These are phyloP conservation scores for Ataeniobius toweri DNA, from an alignment of 2,797 vertebrate genomes.

Conservation along the genomic window DNA sequence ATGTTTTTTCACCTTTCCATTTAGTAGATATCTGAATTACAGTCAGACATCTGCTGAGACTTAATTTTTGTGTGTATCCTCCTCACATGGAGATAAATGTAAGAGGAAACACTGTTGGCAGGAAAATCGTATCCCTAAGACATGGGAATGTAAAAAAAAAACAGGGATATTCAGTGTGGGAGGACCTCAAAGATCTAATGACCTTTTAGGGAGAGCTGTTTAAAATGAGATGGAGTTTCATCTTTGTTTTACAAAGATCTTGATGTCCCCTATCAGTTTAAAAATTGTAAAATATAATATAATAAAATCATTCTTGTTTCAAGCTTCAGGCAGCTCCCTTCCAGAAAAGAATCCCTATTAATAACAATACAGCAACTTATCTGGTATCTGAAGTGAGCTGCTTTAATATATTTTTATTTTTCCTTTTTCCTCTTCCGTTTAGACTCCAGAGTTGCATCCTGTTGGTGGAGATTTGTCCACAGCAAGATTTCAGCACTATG, in stretches of 20 bases:
- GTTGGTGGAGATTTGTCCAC: slow-evolving; percentile 7
- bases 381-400: neutral
- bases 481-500: neutral
- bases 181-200: neutral
- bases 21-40: neutral
- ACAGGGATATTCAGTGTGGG: neutral
- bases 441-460: slow-evolving; percentile 23
- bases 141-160: neutral
- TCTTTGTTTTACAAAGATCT: neutral
- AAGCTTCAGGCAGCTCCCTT: neutral
- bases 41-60: neutral
- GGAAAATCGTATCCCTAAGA: slow-evolving; percentile 33
- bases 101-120: slow-evolving; percentile 34
- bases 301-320: neutral
- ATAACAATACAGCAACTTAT: neutral
- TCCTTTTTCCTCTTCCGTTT: slow-evolving; percentile 30
- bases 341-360: neutral
- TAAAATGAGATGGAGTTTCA: neutral
- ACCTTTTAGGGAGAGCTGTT: slow-evolving; percentile 18
- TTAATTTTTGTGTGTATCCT: neutral
- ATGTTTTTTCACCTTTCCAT: neutral
- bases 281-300: neutral
- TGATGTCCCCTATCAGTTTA: neutral
- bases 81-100: slow-evolving; percentile 9
- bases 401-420: slow-evolving; percentile 4